A percentile compares a stretch with the other conserved stretches of the same genome.
phyloP scores from a whole-genome alignment of 2,888 invertebrate genomes.

The Drosophila siamana region DNA sequence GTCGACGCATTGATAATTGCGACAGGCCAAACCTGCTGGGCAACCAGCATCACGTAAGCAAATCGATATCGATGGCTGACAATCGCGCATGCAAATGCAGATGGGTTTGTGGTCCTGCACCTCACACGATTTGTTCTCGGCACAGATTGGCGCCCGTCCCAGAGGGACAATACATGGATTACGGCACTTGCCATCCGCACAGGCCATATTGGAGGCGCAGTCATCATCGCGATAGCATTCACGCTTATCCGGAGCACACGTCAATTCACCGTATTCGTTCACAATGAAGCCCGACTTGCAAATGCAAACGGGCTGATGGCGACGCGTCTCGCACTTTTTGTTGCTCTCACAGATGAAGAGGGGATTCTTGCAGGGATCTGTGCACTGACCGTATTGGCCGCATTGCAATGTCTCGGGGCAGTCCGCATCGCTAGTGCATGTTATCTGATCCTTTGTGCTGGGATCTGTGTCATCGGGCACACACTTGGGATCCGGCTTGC shows the following conservation, averaged over 20 bases:
- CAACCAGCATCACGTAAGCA: slow-evolving; percentile 96
- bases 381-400: slow-evolving; percentile 90
- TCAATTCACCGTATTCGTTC: slow-evolving; percentile 94
- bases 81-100: slow-evolving; percentile 95
- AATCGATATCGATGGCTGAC: slow-evolving; percentile 93
- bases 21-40: slow-evolving; percentile 93
- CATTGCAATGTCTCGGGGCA: slow-evolving; percentile 92
- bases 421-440: slow-evolving; percentile 89
- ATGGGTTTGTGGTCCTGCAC: slow-evolving; percentile 94
- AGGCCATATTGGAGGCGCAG: slow-evolving; percentile 94
- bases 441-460: slow-evolving; percentile 86
- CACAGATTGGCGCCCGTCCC: slow-evolving; percentile 88
- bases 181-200: slow-evolving; percentile 93
- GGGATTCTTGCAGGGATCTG: slow-evolving; percentile 91
- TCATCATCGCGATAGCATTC: slow-evolving; percentile 93
- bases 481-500: slow-evolving; percentile 93
- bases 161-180: slow-evolving; percentile 92
- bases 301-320: slow-evolving; percentile 93
- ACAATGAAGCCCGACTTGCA: slow-evolving; percentile 95
- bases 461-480: slow-evolving; percentile 86
- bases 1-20: slow-evolving; percentile 95
- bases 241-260: slow-evolving; percentile 92
- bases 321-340: slow-evolving; percentile 95
- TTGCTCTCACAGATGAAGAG: slow-evolving; percentile 91
- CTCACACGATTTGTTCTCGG: slow-evolving; percentile 93